Conservation (phyloP, 2,888 invertebrate species). For the Netelia melanura region DNA sequence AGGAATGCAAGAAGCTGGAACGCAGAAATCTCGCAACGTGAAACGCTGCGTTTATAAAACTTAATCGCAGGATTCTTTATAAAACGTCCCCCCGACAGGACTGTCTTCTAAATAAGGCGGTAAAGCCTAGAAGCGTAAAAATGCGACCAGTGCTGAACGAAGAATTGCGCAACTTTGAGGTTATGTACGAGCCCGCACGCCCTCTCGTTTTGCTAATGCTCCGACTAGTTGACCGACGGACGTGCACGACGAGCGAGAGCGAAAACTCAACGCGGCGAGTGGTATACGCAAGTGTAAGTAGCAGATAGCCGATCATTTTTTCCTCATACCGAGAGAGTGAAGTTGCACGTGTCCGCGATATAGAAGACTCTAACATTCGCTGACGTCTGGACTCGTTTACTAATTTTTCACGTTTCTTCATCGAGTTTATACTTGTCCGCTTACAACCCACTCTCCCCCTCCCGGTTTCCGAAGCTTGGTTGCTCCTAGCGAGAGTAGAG, state of each 20-base stretch:
- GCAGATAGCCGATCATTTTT: slow-evolving; percentile 50
- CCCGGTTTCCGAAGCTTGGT: not conserved
- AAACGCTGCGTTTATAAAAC: not conserved
- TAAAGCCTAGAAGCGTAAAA: slow-evolving; percentile 31
- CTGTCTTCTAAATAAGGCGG: slow-evolving; percentile 54
- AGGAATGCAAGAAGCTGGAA: slow-evolving; percentile 42
- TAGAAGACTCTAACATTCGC: slow-evolving; percentile 37
- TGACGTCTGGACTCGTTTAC: slow-evolving; percentile 62
- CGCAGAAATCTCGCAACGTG: not conserved
- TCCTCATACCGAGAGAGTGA: slow-evolving; percentile 23
- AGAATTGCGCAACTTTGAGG: slow-evolving; percentile 58
- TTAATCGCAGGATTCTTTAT: slow-evolving; percentile 38
- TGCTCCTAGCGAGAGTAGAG: not conserved
- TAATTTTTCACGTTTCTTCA: slow-evolving; percentile 65
- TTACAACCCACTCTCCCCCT: slow-evolving; percentile 25
- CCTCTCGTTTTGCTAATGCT: slow-evolving; percentile 27
- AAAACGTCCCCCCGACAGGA: slow-evolving; percentile 26
- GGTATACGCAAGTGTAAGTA: not conserved
- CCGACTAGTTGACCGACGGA: slow-evolving; percentile 39
- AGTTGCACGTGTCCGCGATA: slow-evolving; percentile 39
- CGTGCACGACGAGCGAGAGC: slow-evolving; percentile 38
- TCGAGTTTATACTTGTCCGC: slow-evolving; percentile 9
- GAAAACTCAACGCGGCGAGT: slow-evolving; percentile 18
- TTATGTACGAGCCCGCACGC: slow-evolving; percentile 10
- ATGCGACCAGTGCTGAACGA: slow-evolving; percentile 27